Evolutionary conservation across 2,888 invertebrate species (phyloP), one percentile per base, ranked within the genome.

Genomic region (Melanargia galathea): DNA sequence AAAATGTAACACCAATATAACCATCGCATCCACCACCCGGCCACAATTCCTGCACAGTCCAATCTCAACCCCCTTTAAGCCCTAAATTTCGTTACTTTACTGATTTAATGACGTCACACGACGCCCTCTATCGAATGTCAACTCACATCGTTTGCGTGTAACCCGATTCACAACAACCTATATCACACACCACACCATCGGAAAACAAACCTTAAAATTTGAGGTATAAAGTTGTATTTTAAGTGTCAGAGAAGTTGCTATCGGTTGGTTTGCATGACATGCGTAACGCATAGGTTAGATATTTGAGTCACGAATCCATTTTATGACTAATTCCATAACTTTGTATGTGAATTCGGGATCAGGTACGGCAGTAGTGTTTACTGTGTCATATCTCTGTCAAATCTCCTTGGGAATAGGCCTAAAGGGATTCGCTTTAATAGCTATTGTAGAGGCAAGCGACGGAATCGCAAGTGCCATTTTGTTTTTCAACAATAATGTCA

Each of bases 321-420:
- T 91, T 91, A 91, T 88, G 90, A 90, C 87, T 91, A 91, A 91
- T 90, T 91, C 90, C 90, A 91, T 91, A 91, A 91, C 90, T 91
- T 88, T 86, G 87, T 90, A 91, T 90, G 90, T 86, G 90, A 86
- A 87, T 88, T 86, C 84, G 79, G 86, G 88, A 87, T 87, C 87
- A 88, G 88, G 87, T 87, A 87, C 83, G 74, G 70, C 70, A 74
- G 77, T 80, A 79, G 82, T 88, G 89, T 90, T 87, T 89, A 88
- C 87, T 79, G 63, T 57, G 63, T 55, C 87, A 83, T 87, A 77
- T 77, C 77, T 75, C 73, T 77, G 80, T 62, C 58, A 65, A 76
- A 84, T 85, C 80, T 79, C 65, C 67, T 60, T 49, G 62, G 63
- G 65, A 64, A 66, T 73, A 58, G 75, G 78, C 84, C 84, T 78